Evolutionary conservation across 2,113 vertebrate genomes (phyloP).

Genomic region (Grantiella picta): DNA sequence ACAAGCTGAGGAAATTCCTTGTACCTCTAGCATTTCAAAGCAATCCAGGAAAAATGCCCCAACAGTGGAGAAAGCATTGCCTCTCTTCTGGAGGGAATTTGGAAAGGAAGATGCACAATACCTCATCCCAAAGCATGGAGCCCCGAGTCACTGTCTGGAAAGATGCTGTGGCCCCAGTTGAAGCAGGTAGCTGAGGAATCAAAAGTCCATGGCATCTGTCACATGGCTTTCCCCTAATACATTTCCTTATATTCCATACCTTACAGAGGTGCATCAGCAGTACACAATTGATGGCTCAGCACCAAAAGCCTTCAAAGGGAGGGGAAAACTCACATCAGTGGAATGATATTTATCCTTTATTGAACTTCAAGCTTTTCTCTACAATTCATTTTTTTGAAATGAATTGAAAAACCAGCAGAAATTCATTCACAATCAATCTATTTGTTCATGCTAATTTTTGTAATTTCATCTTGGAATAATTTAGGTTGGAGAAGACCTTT

Average conservation of each 20-base stretch:
- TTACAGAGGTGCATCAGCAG: background rate
- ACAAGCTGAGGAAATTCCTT: background rate
- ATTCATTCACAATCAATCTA: background rate
- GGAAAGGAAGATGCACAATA: background rate
- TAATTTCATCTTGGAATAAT: background rate
- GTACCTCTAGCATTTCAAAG: background rate
- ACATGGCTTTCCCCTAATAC: background rate
- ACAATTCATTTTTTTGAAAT: background rate
- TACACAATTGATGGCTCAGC: background rate
- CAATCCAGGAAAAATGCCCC: background rate
- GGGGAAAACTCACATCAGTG: background rate
- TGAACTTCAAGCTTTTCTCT: background rate
- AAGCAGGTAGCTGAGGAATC: background rate
- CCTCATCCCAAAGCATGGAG: background rate
- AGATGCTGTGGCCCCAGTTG: background rate
- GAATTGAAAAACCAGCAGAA: background rate
- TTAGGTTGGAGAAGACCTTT: background rate
- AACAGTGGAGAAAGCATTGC: background rate
- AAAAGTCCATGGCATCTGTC: background rate
- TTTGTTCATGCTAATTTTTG: background rate
- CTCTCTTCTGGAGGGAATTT: background rate
- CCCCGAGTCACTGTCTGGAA: background rate
- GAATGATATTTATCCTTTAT: background rate
- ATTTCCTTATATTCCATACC: background rate
- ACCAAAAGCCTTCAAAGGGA: background rate